Evolutionary conservation across 2,797 vertebrate genomes (phyloP).

Genomic region (Stomatorhinus walkeri): DNA sequence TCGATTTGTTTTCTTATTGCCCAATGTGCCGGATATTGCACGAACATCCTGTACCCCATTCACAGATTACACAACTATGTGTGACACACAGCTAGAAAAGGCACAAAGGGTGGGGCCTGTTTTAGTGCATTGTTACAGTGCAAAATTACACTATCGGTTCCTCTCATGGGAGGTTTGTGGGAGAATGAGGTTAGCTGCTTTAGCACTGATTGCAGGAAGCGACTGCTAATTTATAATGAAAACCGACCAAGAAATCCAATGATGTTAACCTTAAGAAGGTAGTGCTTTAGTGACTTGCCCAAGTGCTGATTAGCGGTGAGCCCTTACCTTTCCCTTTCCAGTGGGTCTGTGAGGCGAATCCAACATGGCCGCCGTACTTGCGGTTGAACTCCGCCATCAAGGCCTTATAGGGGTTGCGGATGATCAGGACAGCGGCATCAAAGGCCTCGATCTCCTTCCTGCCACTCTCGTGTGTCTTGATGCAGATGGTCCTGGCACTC

Average conservation of each 20-base stretch:
- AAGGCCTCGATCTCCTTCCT: constrained; percentile 89
- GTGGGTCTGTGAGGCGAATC: constrained; percentile 87
- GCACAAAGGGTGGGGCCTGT: not conserved
- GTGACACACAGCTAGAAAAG: not conserved
- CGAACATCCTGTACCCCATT: not conserved
- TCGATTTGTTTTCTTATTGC: not conserved
- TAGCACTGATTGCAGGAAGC: not conserved
- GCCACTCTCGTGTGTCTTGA: constrained; percentile 94
- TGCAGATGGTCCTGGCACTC: constrained; percentile 84
- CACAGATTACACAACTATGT: not conserved
- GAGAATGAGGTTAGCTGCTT: not conserved
- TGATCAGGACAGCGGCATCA: constrained; percentile 80
- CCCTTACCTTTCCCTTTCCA: constrained; percentile 90
- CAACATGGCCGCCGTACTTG: constrained; percentile 89
- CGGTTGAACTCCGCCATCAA: constrained; percentile 98
- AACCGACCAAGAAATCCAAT: not conserved
- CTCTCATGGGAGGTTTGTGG: not conserved
- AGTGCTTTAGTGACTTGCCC: not conserved
- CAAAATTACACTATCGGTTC: not conserved
- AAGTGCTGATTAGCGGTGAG: not conserved
- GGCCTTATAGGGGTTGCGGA: constrained; percentile 93
- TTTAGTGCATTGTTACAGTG: not conserved
- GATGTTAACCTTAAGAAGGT: not conserved
- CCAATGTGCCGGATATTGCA: not conserved
- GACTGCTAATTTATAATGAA: not conserved